Evolutionary conservation across 2,888 invertebrate genomes (phyloP).

Genomic region (Epicampocera succincta): DNA sequence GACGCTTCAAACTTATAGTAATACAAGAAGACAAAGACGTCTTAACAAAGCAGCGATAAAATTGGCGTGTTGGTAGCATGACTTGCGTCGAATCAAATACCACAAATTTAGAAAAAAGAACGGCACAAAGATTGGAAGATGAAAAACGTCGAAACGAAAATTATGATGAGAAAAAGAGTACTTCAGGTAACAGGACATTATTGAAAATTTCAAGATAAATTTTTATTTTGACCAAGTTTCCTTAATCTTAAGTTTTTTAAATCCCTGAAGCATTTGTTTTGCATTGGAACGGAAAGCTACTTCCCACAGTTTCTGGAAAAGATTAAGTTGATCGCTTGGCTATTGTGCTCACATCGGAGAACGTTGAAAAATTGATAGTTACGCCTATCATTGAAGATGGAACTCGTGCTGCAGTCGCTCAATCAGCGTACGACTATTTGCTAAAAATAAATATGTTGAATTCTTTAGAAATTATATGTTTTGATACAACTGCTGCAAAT

Average conservation of each 20-base stretch:
- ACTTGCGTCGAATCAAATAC: neutral
- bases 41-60: neutral
- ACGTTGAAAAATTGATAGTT: too few relatives aligned
- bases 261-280: neutral
- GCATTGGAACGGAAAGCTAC: neutral
- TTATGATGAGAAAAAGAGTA: neutral
- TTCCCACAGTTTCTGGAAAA: neutral
- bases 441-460: too few relatives aligned
- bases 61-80: neutral
- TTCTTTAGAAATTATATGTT: too few relatives aligned
- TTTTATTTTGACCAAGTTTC: too few relatives aligned
- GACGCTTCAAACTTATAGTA: neutral
- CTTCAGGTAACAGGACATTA: constrained; percentile 7
- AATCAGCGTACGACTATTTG: too few relatives aligned
- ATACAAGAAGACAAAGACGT: neutral
- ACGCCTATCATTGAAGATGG: too few relatives aligned
- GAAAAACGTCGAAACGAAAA: constrained; percentile 1
- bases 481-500: too few relatives aligned
- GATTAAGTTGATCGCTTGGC: too few relatives aligned
- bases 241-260: neutral
- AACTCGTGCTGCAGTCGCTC: too few relatives aligned
- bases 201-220: too few relatives aligned
- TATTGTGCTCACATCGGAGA: too few relatives aligned
- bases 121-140: constrained; percentile 10
- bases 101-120: constrained; percentile 9